Evolutionary conservation across 2,888 invertebrate species (phyloP), one percentile per base, ranked within the genome.

Genomic region (Heliconius hortense): DNA sequence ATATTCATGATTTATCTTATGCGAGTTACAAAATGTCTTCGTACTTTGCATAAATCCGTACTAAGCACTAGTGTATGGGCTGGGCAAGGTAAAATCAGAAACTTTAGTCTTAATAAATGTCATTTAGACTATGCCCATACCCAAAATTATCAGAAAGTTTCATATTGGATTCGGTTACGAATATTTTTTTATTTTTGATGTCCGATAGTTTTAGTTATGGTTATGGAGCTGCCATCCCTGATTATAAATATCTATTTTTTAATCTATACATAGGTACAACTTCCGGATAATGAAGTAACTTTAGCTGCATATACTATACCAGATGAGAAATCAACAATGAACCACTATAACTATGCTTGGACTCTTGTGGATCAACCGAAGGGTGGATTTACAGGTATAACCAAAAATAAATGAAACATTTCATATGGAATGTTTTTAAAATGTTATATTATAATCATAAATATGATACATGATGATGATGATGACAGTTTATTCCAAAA

Each of bases 311-410:
- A 96, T 85, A 97, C 97, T 2, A 95, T 97, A 26, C 97, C 97
- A 11, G 96, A 96, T 79, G 96, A 97, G 83, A 95, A 96, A 78
- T 93, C 95, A 4, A 96, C 96, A 84, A 95, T 95, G 85, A 96
- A 95, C 76, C 96, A 96, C 85, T 98, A 98, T 87, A 97, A 96
- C 84, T 98, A 98, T 89, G 96, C 96, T 39, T 99, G 98, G 98
- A 97, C 96, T 26, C 94, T 98, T 48, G 95, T 98, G 76, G 96
- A 96, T 76, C 97, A 97, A 85, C 98, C 98, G 0, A 96, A 96
- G 80, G 97, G 96, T n/a, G 95, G 96, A 26, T 95, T 94, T 82
- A 94, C 94, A 85, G 94, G 95, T 90, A 85, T 79, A 24, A 26
- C 53, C 18, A 24, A 48, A 21, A 21, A 48, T 48, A 21, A 48